Evolutionary conservation across 2,113 vertebrate genomes (phyloP).

Genomic region (Carassius auratus): DNA sequence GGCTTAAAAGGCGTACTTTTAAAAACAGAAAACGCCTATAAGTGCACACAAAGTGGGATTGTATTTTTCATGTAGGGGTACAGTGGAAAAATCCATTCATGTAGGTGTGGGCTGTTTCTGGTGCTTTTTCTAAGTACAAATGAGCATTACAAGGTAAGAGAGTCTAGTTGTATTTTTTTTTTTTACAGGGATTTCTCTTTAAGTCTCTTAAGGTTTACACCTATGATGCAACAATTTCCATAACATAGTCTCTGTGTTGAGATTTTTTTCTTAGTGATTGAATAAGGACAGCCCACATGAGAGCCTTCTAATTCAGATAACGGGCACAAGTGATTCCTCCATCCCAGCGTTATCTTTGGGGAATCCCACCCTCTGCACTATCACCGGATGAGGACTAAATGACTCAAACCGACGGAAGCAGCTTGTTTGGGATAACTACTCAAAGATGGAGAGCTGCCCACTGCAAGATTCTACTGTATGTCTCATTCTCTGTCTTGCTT

Average conservation of each 20-base stretch:
- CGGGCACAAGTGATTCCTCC: neutral
- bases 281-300: neutral
- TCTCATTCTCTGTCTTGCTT: conserved; percentile 44
- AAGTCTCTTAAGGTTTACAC: neutral
- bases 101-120: conserved; percentile 66
- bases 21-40: conserved; percentile 67
- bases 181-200: neutral
- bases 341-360: conserved; percentile 9
- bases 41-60: conserved; percentile 66
- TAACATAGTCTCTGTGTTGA: neutral
- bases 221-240: conserved; percentile 9
- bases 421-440: conserved; percentile 50
- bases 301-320: neutral
- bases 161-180: neutral
- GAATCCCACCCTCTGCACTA: conserved; percentile 34
- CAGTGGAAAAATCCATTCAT: conserved; percentile 73
- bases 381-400: conserved; percentile 13
- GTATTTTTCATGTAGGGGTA: conserved; percentile 69
- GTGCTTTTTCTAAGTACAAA: conserved; percentile 17
- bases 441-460: conserved; percentile 9
- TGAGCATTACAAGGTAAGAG: conserved; percentile 17
- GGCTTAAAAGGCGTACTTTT: conserved; percentile 33
- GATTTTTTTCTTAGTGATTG: neutral
- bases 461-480: conserved; percentile 14
- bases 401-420: conserved; percentile 32